Evolutionary conservation across 2,113 vertebrate genomes (phyloP).

Genomic region (Rallus limicola): DNA sequence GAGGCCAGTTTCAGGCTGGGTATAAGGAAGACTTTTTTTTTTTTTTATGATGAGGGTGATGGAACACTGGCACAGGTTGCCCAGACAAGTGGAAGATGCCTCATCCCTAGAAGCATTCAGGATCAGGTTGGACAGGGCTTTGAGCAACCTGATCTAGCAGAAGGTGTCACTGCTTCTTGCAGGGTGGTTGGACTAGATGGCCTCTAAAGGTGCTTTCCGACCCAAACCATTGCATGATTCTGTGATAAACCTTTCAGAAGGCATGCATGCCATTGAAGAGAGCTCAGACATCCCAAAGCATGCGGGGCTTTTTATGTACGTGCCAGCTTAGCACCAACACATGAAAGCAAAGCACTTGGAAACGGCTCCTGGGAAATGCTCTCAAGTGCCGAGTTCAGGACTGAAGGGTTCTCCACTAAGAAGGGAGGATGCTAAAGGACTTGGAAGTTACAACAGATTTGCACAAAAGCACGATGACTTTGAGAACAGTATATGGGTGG

Average conservation of each 20-base stretch:
- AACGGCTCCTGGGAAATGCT: not conserved
- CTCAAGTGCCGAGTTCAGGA: not conserved
- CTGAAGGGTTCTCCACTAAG: accelerated
- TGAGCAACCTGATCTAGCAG: too few species aligned
- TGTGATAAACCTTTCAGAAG: not conserved
- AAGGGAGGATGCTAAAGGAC: not conserved
- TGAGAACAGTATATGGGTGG: not conserved
- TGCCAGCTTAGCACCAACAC: not conserved
- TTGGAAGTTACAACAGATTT: not conserved
- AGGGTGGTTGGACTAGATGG: too few species aligned
- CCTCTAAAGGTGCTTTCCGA: too few species aligned
- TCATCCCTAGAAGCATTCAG: too few species aligned
- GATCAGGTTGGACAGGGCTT: too few species aligned
- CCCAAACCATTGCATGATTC: too few species aligned
- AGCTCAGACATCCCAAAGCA: not conserved
- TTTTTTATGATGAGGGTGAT: too few species aligned
- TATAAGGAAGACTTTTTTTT: too few species aligned
- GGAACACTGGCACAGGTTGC: too few species aligned
- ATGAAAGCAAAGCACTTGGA: not conserved
- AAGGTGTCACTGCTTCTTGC: too few species aligned
- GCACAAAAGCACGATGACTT: not conserved
- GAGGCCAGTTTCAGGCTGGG: too few species aligned
- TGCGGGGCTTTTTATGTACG: accelerated
- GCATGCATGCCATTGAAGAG: accelerated
- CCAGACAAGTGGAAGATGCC: too few species aligned